phyloP scores from a whole-genome alignment of 2,888 invertebrate genomes.

The Nycteola revayana region DNA sequence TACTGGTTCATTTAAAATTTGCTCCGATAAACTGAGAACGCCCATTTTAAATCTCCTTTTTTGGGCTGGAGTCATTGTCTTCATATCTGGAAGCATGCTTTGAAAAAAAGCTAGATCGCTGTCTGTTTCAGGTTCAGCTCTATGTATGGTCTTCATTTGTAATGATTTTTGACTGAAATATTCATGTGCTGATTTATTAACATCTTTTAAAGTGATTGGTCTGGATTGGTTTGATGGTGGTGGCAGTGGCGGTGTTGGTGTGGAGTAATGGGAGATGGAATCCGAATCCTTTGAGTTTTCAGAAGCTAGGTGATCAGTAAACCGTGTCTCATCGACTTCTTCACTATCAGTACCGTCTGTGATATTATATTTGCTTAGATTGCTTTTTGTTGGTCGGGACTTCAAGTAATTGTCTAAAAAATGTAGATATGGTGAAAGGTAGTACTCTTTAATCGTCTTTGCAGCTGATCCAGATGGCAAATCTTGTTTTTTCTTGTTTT shows the following conservation, averaged over 20 bases:
- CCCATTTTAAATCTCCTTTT: constrained; percentile 20
- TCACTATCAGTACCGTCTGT: constrained; percentile 14
- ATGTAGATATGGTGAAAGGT: constrained; percentile 13
- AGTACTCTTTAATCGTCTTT: constrained; percentile 14
- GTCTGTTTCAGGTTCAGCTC: constrained; percentile 15
- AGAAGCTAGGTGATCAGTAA: constrained; percentile 8
- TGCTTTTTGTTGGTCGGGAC: constrained; percentile 20
- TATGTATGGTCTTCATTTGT: constrained; percentile 15
- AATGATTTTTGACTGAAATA: constrained; percentile 17
- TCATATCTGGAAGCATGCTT: constrained; percentile 20
- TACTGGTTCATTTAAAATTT: constrained; percentile 22
- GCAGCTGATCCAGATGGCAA: constrained; percentile 14
- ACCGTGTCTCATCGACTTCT: constrained; percentile 12
- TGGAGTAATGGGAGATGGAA: constrained; percentile 9
- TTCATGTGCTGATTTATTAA: constrained; percentile 3
- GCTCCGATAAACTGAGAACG: constrained; percentile 13
- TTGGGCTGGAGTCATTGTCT: constrained; percentile 17
- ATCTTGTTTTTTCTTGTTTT: constrained; percentile 12
- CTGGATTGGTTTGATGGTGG: constrained; percentile 8
- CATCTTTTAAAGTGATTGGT: constrained; percentile 10
- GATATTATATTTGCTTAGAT: constrained; percentile 11
- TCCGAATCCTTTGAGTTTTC: constrained; percentile 11
- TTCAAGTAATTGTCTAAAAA: constrained; percentile 19
- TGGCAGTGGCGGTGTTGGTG: constrained; percentile 6
- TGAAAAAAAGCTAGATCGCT: constrained; percentile 15